A percentile compares a stretch with the other conserved stretches of the same genome.
Evolutionary conservation across 1,140 invertebrate species (phyloP).

Genomic region (Penaeus chinensis): DNA sequence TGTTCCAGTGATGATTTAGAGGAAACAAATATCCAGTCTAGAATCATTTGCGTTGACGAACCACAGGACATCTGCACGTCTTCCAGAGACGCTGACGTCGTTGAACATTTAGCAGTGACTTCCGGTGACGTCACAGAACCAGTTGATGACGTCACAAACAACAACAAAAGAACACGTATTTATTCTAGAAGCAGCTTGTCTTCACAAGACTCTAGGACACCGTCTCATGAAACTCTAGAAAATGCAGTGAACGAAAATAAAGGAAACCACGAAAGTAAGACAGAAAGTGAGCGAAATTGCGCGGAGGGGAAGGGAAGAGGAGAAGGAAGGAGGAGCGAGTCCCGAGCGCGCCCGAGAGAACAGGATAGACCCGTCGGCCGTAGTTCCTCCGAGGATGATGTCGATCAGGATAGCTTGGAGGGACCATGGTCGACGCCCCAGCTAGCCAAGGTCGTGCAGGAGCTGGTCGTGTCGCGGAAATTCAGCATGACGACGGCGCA

Average conservation of each 20-base stretch:
- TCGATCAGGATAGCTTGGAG: conserved; percentile 31
- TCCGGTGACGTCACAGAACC: background rate
- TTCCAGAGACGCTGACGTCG: too few relatives aligned
- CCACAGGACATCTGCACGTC: too few relatives aligned
- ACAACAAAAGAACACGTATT: background rate
- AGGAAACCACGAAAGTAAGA: background rate
- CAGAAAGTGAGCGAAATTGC: background rate
- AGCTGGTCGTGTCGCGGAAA: conserved; percentile 46
- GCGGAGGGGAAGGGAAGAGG: background rate
- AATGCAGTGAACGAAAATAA: conserved; percentile 2
- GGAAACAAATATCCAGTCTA: too few relatives aligned
- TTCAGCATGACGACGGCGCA: conserved; percentile 54
- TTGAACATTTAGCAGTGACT: background rate
- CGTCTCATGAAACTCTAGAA: background rate
- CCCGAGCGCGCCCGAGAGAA: background rate
- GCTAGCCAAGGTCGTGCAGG: conserved; percentile 54
- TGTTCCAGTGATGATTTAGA: too few relatives aligned
- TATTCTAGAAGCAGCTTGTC: background rate
- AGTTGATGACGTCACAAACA: conserved; percentile 2
- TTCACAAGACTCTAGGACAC: background rate
- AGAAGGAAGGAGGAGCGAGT: background rate
- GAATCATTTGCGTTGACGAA: too few relatives aligned
- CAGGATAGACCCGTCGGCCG: background rate
- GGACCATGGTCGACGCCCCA: conserved; percentile 50
- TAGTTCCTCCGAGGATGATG: conserved; percentile 3